A percentile compares a stretch with the other conserved stretches of the same genome.
phyloP scores from a whole-genome alignment of 2,113 vertebrate genomes.

The Phyllopteryx taeniolatus region DNA sequence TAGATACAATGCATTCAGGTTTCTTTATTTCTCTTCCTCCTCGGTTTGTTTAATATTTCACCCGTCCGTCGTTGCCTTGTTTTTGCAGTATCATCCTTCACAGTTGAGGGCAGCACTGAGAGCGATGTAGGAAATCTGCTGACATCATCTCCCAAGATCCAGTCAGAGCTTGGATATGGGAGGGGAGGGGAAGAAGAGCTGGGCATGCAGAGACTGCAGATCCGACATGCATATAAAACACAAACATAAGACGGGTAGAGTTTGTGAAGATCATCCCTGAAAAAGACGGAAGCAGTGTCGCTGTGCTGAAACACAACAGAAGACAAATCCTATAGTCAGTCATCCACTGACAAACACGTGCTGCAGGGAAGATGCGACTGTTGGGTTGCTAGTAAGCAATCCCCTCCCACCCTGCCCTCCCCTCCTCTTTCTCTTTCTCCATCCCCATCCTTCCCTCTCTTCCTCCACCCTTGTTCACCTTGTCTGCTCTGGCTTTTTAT shows the following conservation, averaged over 20 bases:
- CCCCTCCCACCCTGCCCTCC: slow-evolving; percentile 26
- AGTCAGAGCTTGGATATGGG: slow-evolving; percentile 56
- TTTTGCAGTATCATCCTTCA: slow-evolving; percentile 64
- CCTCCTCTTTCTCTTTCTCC: neutral
- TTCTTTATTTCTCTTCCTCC: slow-evolving; percentile 13
- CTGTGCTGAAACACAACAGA: slow-evolving; percentile 43
- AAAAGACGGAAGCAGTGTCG: slow-evolving; percentile 54
- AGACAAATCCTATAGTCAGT: slow-evolving; percentile 24
- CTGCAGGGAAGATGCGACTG: slow-evolving; percentile 59
- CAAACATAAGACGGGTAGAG: slow-evolving; percentile 1
- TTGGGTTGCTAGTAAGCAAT: slow-evolving; percentile 53
- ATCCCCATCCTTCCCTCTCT: slow-evolving; percentile 26
- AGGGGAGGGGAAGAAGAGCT: slow-evolving; percentile 37
- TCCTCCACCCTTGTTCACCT: slow-evolving; percentile 57
- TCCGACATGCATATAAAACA: slow-evolving; percentile 31
- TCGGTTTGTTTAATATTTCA: slow-evolving; percentile 5
- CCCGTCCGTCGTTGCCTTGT: slow-evolving; percentile 25
- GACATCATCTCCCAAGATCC: slow-evolving; percentile 76
- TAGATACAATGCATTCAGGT: slow-evolving; percentile 2
- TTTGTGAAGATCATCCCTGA: slow-evolving; percentile 34
- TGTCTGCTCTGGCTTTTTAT: slow-evolving; percentile 59
- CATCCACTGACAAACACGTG: slow-evolving; percentile 49
- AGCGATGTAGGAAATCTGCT: slow-evolving; percentile 63
- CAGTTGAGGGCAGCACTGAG: slow-evolving; percentile 61
- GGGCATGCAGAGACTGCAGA: slow-evolving; percentile 67